Percentiles rank a stretch among this genome's conserved stretches.
phyloP scores from a whole-genome alignment of 1,140 invertebrate genomes.

The Eumaeus atala region DNA sequence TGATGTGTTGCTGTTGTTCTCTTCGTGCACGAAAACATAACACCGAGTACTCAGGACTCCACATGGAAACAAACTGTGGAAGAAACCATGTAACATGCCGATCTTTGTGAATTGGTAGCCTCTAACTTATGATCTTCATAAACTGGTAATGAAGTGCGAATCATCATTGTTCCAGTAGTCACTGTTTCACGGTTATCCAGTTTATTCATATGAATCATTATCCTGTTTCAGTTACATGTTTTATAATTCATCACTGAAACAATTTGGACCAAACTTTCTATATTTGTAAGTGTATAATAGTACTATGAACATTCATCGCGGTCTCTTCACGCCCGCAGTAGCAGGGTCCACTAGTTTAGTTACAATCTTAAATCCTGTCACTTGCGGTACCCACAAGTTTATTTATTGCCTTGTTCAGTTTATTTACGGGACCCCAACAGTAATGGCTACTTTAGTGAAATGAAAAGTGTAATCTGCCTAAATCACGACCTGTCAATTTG shows the following conservation, averaged over 20 bases:
- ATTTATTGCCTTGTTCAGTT: background rate
- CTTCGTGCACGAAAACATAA: too few species aligned
- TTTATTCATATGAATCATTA: too few species aligned
- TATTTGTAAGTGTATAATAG: background rate
- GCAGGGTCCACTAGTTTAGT: background rate
- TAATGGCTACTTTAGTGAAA: constrained; percentile 2
- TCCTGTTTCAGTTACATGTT: too few species aligned
- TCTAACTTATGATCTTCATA: too few species aligned
- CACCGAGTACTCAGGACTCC: too few species aligned
- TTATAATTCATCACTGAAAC: background rate
- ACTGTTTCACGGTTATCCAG: too few species aligned
- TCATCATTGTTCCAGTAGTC: too few species aligned
- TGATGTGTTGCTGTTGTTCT: too few species aligned
- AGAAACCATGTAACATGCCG: too few species aligned
- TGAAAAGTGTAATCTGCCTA: constrained; percentile 6
- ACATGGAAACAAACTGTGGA: too few species aligned
- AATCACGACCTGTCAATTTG: constrained; percentile 20
- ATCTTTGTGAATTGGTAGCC: too few species aligned
- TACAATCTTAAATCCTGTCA: constrained; percentile 37
- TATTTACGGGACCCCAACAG: background rate
- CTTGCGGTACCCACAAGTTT: background rate
- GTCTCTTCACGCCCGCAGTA: background rate
- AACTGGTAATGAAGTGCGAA: too few species aligned
- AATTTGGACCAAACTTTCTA: background rate
- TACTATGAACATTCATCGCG: background rate